These are phyloP conservation scores for Brachyalestes nurse DNA, from an alignment of 2,797 vertebrate genomes.

Conservation along the genomic window DNA sequence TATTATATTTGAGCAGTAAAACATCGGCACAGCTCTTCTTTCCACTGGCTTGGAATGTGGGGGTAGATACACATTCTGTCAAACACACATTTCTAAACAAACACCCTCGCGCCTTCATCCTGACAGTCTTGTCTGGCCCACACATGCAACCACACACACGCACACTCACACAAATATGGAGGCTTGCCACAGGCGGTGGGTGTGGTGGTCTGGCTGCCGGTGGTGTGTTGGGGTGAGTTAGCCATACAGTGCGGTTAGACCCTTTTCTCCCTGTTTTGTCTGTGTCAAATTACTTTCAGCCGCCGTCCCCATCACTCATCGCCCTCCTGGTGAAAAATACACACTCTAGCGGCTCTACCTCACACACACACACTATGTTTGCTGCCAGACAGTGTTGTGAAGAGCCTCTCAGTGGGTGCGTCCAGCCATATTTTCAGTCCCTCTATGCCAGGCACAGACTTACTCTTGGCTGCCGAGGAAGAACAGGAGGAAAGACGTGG, in stretches of 20 bases:
- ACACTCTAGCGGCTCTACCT: neutral
- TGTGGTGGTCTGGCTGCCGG: conserved; percentile 11
- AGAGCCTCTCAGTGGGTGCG: conserved; percentile 25
- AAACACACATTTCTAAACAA: neutral
- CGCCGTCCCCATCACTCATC: conserved; percentile 13
- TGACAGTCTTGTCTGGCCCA: neutral
- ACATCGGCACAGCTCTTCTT: neutral
- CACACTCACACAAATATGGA: conserved; percentile 10
- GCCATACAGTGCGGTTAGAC: conserved; percentile 22
- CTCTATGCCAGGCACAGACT: neutral
- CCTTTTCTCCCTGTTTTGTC: conserved; percentile 12
- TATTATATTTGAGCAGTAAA: too few species aligned
- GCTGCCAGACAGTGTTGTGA: conserved; percentile 30
- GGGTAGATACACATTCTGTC: neutral
- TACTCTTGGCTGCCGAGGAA: neutral
- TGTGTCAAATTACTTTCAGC: conserved; percentile 34
- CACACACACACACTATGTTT: neutral
- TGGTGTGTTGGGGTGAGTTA: neutral
- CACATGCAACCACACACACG: neutral
- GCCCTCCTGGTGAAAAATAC: neutral
- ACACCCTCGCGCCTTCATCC: neutral
- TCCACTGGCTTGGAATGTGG: neutral
- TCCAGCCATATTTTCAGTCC: conserved; percentile 24
- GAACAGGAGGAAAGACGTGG: neutral
- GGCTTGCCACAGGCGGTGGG: conserved; percentile 10